Conservation (phyloP, 2,113 vertebrate genomes). For the Leucopternis melanops region DNA sequence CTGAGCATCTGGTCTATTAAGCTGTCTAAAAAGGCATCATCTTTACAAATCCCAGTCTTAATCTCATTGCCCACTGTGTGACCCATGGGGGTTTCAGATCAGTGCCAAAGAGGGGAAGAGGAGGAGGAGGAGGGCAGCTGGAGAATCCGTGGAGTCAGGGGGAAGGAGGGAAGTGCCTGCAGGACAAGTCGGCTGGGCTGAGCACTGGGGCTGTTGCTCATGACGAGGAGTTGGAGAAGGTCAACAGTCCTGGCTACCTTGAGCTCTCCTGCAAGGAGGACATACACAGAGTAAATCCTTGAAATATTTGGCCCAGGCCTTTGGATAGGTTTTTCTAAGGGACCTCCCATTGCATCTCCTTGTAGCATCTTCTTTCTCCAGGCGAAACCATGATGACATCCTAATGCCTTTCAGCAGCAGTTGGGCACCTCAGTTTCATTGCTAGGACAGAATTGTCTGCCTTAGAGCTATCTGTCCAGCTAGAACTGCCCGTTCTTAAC, state of each 20-base stretch:
- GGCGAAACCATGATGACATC: fast-evolving
- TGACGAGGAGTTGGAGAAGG: neutral
- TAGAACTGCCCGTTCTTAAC: no score
- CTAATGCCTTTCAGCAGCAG: neutral
- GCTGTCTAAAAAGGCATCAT: conserved; percentile 35
- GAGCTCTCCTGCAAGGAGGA: neutral
- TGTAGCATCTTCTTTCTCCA: neutral
- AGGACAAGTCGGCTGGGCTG: neutral
- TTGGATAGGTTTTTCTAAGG: neutral
- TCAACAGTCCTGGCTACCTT: neutral
- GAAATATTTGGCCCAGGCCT: neutral
- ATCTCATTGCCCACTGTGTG: conserved; percentile 44
- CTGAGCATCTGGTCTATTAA: conserved; percentile 52
- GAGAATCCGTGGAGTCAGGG: neutral
- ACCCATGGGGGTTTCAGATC: neutral
- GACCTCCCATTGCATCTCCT: neutral
- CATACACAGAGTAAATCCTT: neutral
- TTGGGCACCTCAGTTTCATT: no score
- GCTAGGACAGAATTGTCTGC: no score
- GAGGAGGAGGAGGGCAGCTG: neutral
- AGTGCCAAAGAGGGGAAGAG: neutral
- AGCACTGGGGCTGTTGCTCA: neutral
- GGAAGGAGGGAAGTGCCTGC: neutral
- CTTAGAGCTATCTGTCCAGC: no score
- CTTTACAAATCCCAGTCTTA: conserved; percentile 41